Base-by-base conservation (phyloP, 2,113 vertebrate species). In the Ranitomeya imitator region DNA sequence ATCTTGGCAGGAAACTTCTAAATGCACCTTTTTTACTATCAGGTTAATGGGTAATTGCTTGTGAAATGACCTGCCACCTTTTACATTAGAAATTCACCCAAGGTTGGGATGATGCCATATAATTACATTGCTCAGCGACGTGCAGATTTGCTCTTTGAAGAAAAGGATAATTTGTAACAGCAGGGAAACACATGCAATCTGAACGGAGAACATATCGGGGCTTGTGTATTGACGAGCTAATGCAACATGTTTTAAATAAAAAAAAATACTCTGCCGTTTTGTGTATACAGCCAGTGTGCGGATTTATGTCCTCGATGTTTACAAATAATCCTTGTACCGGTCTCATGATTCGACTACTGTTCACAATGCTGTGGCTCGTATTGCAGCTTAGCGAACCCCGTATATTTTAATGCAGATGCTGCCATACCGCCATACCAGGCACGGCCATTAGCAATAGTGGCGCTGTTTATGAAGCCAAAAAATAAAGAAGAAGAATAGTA, bases 1-100 rank as follows among this genome's bases (percentile, higher is more conserved):
- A 26, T 21, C 55, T 26, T 80, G 3, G 1, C 12, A 10, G 21
- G 15, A 59, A 76, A 18, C n/a, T 23, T 12, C 54, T 60, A 16
- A 80, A 45, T 45, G 9, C n/a, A 23, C 78, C 10, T n/a, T 59
- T 23, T 31, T 11, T 57, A 26, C 54, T 14, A 31, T 61, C 15
- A 10, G 26, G 3, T 61, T 60, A 61, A 10, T 81, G 79, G 26
- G 7, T 81, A 37, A 37, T 60, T 80, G 26, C 79, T 19, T 81
- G 15, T 81, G 79, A 81, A 80, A 80, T 16, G 78, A 59, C 55
- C 79, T 80, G 79, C 7, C 57, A 31, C 79, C 79, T 81, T 37
- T 16, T 37, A 61, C 16, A 61, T 81, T 59, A 81, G 55, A 81
- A 61, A 37, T 81, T 37, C 26, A 10, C 26, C 23, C 79, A 7